These are phyloP conservation scores for Pseudopleuronectes americanus DNA, from an alignment of 2,797 vertebrate genomes.

Conservation along the genomic window DNA sequence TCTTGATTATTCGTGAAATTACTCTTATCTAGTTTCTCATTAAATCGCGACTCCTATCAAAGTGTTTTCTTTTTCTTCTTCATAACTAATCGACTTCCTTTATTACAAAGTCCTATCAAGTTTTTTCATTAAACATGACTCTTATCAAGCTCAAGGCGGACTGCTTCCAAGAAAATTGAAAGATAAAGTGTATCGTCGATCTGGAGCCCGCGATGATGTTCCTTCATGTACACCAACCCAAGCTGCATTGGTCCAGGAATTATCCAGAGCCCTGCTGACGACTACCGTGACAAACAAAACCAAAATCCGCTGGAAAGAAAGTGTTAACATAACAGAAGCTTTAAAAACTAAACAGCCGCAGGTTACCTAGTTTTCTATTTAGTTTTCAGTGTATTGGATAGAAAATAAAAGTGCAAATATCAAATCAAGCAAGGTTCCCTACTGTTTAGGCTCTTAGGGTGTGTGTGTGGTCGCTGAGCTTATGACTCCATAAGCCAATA, in stretches of 20 bases:
- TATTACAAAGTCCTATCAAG: slow-evolving; percentile 52
- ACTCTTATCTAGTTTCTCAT: slow-evolving; percentile 53
- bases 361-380: no score
- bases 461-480: neutral
- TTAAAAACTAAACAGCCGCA: no score
- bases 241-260: slow-evolving; percentile 37
- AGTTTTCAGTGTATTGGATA: no score
- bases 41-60: slow-evolving; percentile 45
- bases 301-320: no score
- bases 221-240: slow-evolving; percentile 22
- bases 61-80: slow-evolving; percentile 26
- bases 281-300: no score
- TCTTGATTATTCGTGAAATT: slow-evolving; percentile 52
- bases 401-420: no score
- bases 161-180: slow-evolving; percentile 53
- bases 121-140: slow-evolving; percentile 49
- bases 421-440: no score
- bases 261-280: slow-evolving; percentile 13
- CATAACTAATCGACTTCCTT: slow-evolving; percentile 45
- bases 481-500: neutral
- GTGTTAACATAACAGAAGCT: no score
- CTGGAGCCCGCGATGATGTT: slow-evolving; percentile 35
- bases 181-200: slow-evolving; percentile 46
- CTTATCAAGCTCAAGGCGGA: slow-evolving; percentile 43
- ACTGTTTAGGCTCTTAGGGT: neutral